Evolutionary conservation across 1,140 invertebrate genomes (phyloP).

Genomic region (Daktulosphaira vitifoliae): DNA sequence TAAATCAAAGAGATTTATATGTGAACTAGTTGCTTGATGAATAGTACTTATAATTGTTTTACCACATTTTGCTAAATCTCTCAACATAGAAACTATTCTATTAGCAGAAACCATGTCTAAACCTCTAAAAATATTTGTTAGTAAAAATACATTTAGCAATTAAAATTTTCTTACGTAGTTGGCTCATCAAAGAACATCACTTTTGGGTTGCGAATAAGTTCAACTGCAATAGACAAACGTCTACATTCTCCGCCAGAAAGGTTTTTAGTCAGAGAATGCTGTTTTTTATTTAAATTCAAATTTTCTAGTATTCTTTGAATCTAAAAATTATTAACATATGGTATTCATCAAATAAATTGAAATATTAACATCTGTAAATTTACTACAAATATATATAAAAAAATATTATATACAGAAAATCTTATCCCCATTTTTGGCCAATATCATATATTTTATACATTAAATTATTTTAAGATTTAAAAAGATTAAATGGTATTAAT

Average conservation of each 20-base stretch:
- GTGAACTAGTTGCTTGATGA: conserved; percentile 87
- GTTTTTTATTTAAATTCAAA: conserved; percentile 36
- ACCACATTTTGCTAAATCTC: conserved; percentile 73
- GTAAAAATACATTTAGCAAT: neutral
- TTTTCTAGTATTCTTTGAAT: conserved; percentile 34
- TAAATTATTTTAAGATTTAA: no score
- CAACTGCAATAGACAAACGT: conserved; percentile 74
- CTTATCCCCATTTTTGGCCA: no score
- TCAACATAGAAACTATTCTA: conserved; percentile 55
- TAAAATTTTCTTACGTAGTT: conserved; percentile 60
- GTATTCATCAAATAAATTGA: no score
- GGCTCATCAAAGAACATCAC: conserved; percentile 90
- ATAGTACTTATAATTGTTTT: conserved; percentile 91
- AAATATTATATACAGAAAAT: no score
- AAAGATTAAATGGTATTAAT: no score
- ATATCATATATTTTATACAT: no score
- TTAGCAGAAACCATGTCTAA: conserved; percentile 25
- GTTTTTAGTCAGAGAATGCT: conserved; percentile 56
- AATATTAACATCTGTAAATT: no score
- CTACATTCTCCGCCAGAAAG: conserved; percentile 83
- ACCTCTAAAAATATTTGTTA: conserved; percentile 3
- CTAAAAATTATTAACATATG: no score
- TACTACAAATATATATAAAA: no score
- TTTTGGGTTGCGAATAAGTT: conserved; percentile 77
- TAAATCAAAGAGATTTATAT: conserved; percentile 93